Evolutionary conservation across 2,888 invertebrate genomes (phyloP), one percentile per base, ranked within the genome.

Genomic region (Epsilonema sp.): DNA sequence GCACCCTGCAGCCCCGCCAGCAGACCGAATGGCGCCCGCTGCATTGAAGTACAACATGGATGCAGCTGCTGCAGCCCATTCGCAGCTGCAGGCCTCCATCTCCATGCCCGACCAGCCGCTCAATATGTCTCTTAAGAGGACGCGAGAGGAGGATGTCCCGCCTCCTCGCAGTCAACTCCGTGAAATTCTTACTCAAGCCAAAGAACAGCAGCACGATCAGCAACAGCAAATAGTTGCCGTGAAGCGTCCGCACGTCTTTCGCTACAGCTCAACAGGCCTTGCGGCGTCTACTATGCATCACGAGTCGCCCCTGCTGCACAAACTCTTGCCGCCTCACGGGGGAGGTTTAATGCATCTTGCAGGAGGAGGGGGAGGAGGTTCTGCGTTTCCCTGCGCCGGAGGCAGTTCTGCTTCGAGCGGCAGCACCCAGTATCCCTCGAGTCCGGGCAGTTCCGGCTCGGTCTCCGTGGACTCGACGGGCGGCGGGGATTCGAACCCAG

Each of bases 341-440:
- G n/a, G n/a, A n/a, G n/a, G n/a, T n/a, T n/a, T n/a, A n/a, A n/a
- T n/a, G n/a, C n/a, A n/a, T n/a, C n/a, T n/a, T n/a, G n/a, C n/a
- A n/a, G n/a, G n/a, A n/a, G n/a, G n/a, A n/a, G n/a, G n/a, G n/a
- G n/a, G n/a, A n/a, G n/a, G n/a, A n/a, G n/a, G n/a, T n/a, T n/a
- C n/a, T n/a, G n/a, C n/a, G n/a, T n/a, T n/a, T n/a, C 31, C 31
- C 31, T 31, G 8, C 8, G 31, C 31, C 31, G 8, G 16, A 11
- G 31, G 8, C 16, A 11, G 8, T 11, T 31, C 23, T 4, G 23
- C 41, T 4, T 21, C 41, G 19, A 45, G 39, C 45, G 24, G 45
- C 45, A 39, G 40, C 45, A 37, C 39, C 8, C 39, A 41, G 2
- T 46, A 46, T 21, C 46, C 46, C 21, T 46, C 46, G 4, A 41